phyloP scores from a whole-genome alignment of 2,113 vertebrate genomes.

The Bubo blakistoni region DNA sequence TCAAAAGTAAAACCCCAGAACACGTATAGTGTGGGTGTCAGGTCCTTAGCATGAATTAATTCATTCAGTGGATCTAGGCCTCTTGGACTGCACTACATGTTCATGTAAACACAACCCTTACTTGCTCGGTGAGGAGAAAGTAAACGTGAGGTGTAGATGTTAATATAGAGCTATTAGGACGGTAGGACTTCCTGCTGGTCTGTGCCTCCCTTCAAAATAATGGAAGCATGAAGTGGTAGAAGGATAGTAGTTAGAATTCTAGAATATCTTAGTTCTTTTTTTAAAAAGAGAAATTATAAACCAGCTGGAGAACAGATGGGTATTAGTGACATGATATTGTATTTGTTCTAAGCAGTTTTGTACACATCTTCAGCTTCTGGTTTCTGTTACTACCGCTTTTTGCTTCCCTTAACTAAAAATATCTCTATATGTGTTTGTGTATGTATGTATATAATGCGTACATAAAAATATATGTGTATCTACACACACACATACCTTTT shows the following conservation, averaged over 20 bases:
- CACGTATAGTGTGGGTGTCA: not conserved
- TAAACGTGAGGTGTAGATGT: not conserved
- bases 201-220: not conserved
- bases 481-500: not conserved
- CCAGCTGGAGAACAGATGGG: not conserved
- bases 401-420: not conserved
- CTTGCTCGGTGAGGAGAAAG: not conserved
- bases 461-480: not conserved
- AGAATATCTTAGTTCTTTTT: not conserved
- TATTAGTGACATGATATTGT: not conserved
- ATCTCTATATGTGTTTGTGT: not conserved
- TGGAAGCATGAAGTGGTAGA: not conserved
- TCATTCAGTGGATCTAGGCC: not conserved
- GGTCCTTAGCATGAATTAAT: not conserved
- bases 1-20: not conserved
- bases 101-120: not conserved
- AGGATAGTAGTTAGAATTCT: not conserved
- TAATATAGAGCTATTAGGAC: not conserved
- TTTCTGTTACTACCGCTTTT: not conserved
- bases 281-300: not conserved
- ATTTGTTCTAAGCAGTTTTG: not conserved
- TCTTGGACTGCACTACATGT: not conserved
- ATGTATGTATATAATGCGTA: not conserved
- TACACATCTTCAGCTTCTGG: not conserved
- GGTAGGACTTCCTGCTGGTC: not conserved